Conservation (phyloP, 2,888 invertebrate species). For the Sinhomidia bicolor region DNA sequence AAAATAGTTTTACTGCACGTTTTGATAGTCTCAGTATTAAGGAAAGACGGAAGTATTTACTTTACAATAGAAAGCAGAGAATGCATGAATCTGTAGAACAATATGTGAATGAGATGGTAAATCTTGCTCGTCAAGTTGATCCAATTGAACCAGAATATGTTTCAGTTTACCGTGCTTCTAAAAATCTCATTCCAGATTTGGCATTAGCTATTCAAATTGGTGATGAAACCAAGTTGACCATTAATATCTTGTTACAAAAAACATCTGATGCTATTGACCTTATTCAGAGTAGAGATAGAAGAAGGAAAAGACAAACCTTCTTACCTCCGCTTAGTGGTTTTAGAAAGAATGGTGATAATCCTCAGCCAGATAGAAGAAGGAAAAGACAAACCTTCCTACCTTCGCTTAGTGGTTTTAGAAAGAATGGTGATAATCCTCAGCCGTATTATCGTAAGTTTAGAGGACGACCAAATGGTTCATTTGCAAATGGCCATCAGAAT, state of each 20-base stretch:
- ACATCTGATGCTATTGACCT: background rate
- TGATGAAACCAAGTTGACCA: background rate
- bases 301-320: background rate
- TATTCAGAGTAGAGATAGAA: background rate
- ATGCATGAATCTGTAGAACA: constrained; percentile 31
- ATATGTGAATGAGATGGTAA: constrained; percentile 30
- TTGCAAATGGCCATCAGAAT: background rate
- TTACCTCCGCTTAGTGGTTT: background rate
- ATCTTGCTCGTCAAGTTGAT: constrained; percentile 17
- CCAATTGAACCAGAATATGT: background rate
- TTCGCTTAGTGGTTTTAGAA: too few relatives aligned
- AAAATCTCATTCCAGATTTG: background rate
- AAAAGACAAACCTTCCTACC: background rate
- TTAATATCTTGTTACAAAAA: background rate
- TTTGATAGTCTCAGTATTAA: constrained; percentile 6
- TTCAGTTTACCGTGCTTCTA: background rate
- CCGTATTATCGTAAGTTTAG: too few relatives aligned
- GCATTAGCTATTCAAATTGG: background rate
- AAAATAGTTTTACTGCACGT: background rate
- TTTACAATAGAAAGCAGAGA: constrained; percentile 24
- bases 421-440: too few relatives aligned
- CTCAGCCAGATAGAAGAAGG: background rate
- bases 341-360: background rate
- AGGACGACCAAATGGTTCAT: too few relatives aligned
- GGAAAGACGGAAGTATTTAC: background rate